Evolutionary conservation across 2,797 vertebrate genomes (phyloP).

Genomic region (Coranthus polyacanthus): DNA sequence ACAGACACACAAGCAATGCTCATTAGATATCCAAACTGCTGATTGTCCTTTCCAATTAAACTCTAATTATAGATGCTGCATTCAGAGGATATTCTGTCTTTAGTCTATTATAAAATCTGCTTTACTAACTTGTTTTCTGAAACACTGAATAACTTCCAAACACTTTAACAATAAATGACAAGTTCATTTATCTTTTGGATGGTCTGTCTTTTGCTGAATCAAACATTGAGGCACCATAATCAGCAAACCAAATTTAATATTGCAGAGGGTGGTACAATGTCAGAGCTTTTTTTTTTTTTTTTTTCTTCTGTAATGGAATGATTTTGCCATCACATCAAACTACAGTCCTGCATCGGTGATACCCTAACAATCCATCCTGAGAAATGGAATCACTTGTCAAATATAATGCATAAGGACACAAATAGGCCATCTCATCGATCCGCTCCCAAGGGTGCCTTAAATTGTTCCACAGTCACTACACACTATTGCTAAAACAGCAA

Average conservation of each 20-base stretch:
- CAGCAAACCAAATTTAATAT: slow-evolving; percentile 6
- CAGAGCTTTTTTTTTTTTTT: slow-evolving; percentile 30
- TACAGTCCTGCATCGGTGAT: slow-evolving; percentile 14
- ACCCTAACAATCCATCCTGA: slow-evolving; percentile 59
- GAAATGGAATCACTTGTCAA: slow-evolving; percentile 62
- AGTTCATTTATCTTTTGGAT: slow-evolving; percentile 18
- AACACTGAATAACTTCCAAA: too few relatives aligned
- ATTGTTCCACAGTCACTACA: slow-evolving; percentile 36
- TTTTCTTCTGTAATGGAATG: slow-evolving; percentile 12
- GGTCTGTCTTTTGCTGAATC: slow-evolving; percentile 1
- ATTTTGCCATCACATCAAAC: slow-evolving; percentile 34
- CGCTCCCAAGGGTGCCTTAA: slow-evolving; percentile 55
- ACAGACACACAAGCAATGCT: too few relatives aligned
- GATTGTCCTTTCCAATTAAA: too few relatives aligned
- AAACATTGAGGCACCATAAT: slow-evolving; percentile 1
- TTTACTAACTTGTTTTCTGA: too few relatives aligned
- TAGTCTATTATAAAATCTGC: too few relatives aligned
- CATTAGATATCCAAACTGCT: too few relatives aligned
- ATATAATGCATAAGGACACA: slow-evolving; percentile 62
- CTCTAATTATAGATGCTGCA: too few relatives aligned
- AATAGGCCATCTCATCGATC: slow-evolving; percentile 62
- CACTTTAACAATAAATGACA: not conserved
- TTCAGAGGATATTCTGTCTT: too few relatives aligned
- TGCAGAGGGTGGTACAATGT: slow-evolving; percentile 10
- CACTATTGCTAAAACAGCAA: not conserved